Conservation (phyloP, 1,140 invertebrate genomes). For the Drosophila tropicalis region DNA sequence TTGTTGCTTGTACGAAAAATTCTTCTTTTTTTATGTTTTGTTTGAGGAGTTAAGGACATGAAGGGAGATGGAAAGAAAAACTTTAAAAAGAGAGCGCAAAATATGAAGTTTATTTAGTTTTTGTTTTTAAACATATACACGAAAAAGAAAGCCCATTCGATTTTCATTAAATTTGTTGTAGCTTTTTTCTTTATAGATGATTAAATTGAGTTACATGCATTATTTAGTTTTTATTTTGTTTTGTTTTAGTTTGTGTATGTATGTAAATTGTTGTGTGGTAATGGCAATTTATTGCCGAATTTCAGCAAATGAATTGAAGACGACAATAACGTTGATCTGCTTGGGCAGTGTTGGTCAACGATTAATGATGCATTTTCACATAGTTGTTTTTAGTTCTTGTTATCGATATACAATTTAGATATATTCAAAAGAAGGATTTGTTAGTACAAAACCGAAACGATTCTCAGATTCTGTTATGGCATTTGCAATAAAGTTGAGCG, state of each 20-base stretch:
- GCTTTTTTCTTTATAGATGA: constrained; percentile 20
- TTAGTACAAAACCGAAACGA: neutral
- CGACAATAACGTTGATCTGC: constrained; percentile 17
- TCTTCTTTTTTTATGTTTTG: constrained; percentile 14
- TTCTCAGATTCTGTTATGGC: neutral
- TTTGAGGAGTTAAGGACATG: neutral
- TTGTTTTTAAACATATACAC: constrained; percentile 49
- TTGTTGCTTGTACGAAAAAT: constrained; percentile 59
- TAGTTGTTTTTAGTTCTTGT: neutral
- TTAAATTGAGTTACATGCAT: constrained; percentile 43
- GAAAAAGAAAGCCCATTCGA: constrained; percentile 63
- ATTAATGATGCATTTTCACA: constrained; percentile 17
- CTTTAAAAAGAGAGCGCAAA: constrained; percentile 30
- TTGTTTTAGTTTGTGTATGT: constrained; percentile 29
- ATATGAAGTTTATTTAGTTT: constrained; percentile 19
- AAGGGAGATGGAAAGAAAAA: constrained; percentile 16
- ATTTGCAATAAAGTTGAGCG: neutral
- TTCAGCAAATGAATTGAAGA: constrained; percentile 35
- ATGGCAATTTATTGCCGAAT: constrained; percentile 53
- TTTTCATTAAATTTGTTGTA: constrained; percentile 36
- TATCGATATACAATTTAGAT: constrained; percentile 13
- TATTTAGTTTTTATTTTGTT: constrained; percentile 15
- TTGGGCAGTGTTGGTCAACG: constrained; percentile 43
- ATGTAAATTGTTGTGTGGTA: constrained; percentile 33
- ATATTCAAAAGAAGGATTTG: neutral